Percentiles rank a stretch among this genome's conserved stretches.
phyloP scores from a whole-genome alignment of 2,113 vertebrate genomes.

The Peromyscus maniculatus region DNA sequence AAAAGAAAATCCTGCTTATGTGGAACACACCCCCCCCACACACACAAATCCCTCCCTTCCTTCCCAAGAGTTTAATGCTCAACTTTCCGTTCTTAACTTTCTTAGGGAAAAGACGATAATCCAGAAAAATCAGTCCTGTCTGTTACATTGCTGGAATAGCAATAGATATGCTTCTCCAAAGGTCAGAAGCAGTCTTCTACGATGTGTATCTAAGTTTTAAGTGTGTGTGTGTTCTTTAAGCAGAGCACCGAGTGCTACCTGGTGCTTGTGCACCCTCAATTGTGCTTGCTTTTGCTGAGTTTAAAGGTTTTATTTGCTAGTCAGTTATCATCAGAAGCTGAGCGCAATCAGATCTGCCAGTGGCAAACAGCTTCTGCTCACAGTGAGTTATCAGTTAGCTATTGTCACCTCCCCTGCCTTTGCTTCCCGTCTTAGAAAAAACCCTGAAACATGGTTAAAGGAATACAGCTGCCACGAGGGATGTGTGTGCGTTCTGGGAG shows the following conservation, averaged over 20 bases:
- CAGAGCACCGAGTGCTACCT: background rate
- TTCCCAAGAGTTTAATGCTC: background rate
- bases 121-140: slow-evolving; percentile 5
- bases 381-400: slow-evolving; percentile 21
- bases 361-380: slow-evolving; percentile 32
- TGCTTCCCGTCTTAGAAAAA: background rate
- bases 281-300: slow-evolving; percentile 57
- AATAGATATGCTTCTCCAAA: background rate
- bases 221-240: background rate
- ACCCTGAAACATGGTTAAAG: background rate
- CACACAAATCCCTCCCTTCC: background rate
- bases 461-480: background rate
- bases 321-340: background rate
- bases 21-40: background rate
- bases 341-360: slow-evolving; percentile 17
- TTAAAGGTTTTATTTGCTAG: slow-evolving; percentile 53
- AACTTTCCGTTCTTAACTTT: slow-evolving; percentile 27
- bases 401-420: slow-evolving; percentile 23
- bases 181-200: background rate
- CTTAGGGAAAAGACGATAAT: slow-evolving; percentile 34
- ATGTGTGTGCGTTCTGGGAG: background rate
- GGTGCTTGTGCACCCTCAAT: background rate
- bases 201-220: background rate
- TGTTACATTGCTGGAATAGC: slow-evolving; percentile 32
- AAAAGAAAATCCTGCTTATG: slow-evolving; percentile 39